Evolutionary conservation across 2,888 invertebrate species (phyloP), one percentile per base, ranked within the genome.

Genomic region (Shargacucullia verbasci): DNA sequence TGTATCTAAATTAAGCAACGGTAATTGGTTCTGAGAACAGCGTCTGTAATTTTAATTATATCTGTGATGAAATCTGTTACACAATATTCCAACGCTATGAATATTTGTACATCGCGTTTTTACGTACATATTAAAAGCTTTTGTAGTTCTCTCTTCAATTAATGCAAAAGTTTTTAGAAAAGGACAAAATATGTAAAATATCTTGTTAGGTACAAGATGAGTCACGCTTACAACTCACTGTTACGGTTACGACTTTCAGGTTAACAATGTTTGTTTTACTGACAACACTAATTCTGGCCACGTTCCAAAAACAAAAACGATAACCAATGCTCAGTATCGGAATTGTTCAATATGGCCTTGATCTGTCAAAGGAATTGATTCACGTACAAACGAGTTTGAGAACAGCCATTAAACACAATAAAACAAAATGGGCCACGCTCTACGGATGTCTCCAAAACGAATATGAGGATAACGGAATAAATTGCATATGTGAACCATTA

Each of bases 401-500:
- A 73, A 61, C 40, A 62, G 47, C 40, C 56, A 71, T 73, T 68
- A 71, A 68, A 74, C 62, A 73, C 67, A 77, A 76, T 77, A 66
- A 64, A 73, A 60, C 70, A 63, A 80, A 81, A 69, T 76, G 58
- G 75, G 69, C 48, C 73, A 70, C 68, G 62, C 58, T 74, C 46
- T 67, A 66, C 69, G 66, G 55, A 69, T 62, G 53, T 68, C 70
- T 70, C 70, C 73, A 76, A 72, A 80, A 73, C 66, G 67, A 78
- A 80, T 71, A 79, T 69, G 71, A 76, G 66, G 76, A 80, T 80
- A 81, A 73, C 70, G 69, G 78, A 80, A 82, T 82, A 81, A 84
- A 85, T 83, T 82, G 82, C 80, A 80, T 84, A 84, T 83, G 81
- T 68, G 71, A 59, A 65, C 69, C 80, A 83, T 86, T 82, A 79